Conservation (phyloP, 2,797 vertebrate species). For the Ficedula albicollis region DNA sequence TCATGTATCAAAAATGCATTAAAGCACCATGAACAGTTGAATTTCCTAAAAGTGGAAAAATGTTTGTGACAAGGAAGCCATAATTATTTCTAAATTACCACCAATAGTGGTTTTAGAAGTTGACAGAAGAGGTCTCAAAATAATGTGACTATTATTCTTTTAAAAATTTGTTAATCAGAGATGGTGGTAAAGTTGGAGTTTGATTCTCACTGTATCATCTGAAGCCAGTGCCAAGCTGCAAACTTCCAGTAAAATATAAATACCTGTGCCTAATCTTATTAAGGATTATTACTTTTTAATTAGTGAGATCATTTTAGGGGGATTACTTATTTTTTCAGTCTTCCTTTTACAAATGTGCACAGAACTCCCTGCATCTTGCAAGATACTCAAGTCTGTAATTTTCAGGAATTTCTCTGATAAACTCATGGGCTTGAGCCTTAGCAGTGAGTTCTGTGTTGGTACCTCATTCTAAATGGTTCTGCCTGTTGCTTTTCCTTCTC, state of each 20-base stretch:
- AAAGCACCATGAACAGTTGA: neutral
- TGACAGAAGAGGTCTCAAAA: neutral
- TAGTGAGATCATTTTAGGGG: neutral
- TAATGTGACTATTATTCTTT: neutral
- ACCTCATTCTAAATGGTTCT: neutral
- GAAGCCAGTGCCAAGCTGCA: neutral
- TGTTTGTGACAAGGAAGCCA: neutral
- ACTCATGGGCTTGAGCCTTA: neutral
- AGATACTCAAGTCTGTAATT: neutral
- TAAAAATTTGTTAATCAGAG: neutral
- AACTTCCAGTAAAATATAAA: neutral
- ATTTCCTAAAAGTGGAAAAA: neutral
- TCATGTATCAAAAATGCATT: neutral
- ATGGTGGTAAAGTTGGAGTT: neutral
- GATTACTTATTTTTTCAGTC: neutral
- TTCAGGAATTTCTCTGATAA: neutral
- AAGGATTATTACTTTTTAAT: neutral
- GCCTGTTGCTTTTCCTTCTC: neutral
- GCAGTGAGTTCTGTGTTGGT: neutral
- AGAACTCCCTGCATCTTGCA: neutral
- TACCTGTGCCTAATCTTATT: neutral
- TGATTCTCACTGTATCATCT: neutral
- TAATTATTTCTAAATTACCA: neutral
- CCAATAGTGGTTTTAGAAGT: neutral
- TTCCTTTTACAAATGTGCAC: neutral